Evolutionary conservation across 1,140 invertebrate genomes (phyloP).

Genomic region (Hermetia illucens): DNA sequence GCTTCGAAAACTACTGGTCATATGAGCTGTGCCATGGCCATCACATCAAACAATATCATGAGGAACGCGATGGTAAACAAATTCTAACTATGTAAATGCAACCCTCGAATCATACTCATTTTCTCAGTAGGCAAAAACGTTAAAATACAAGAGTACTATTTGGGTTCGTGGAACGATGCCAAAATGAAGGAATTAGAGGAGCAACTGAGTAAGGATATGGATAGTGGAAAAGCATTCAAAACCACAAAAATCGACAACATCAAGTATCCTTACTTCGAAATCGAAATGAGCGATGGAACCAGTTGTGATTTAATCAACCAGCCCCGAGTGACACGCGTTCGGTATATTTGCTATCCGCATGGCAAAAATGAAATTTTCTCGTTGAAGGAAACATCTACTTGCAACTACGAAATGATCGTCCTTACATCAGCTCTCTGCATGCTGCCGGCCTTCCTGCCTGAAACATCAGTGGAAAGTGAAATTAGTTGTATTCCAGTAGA

Average conservation of each 20-base stretch:
- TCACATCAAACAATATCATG: slow-evolving; percentile 86
- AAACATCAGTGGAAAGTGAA: slow-evolving; percentile 61
- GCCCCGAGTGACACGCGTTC: slow-evolving; percentile 61
- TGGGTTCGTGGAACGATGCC: slow-evolving; percentile 57
- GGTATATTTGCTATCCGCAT: slow-evolving; percentile 72
- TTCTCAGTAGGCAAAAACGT: slow-evolving; percentile 62
- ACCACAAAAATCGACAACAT: slow-evolving; percentile 75
- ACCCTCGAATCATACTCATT: not conserved
- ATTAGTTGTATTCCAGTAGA: slow-evolving; percentile 67
- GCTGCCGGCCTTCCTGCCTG: slow-evolving; percentile 79
- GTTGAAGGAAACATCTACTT: slow-evolving; percentile 83
- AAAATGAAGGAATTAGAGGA: slow-evolving; percentile 38
- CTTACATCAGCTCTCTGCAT: slow-evolving; percentile 70
- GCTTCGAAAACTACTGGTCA: slow-evolving; percentile 90
- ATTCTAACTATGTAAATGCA: not conserved
- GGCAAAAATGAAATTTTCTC: slow-evolving; percentile 87
- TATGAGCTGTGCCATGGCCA: slow-evolving; percentile 93
- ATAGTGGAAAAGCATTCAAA: slow-evolving; percentile 30
- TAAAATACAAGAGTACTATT: slow-evolving; percentile 65
- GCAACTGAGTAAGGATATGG: slow-evolving; percentile 33
- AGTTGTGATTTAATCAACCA: slow-evolving; percentile 80
- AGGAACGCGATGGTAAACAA: slow-evolving; percentile 64
- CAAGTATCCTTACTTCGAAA: slow-evolving; percentile 68
- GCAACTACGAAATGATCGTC: slow-evolving; percentile 85
- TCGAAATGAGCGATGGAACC: slow-evolving; percentile 68